Evolutionary conservation across 2,888 invertebrate genomes (phyloP).

Genomic region (Gryllus longicercus): DNA sequence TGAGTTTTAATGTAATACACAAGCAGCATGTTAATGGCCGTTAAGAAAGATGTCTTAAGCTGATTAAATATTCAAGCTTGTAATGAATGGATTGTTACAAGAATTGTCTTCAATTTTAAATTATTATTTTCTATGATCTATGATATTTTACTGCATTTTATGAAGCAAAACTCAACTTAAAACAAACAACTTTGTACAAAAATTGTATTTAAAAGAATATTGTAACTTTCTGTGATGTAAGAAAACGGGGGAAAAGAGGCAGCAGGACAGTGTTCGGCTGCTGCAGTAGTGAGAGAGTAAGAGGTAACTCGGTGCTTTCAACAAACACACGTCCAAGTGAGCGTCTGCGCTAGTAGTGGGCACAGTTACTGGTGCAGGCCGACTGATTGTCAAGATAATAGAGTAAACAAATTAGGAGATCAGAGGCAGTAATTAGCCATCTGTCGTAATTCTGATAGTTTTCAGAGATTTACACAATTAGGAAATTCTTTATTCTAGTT

Average conservation of each 20-base stretch:
- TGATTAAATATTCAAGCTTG: slow-evolving; percentile 19
- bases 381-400: slow-evolving; percentile 21
- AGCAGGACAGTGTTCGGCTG: slow-evolving; percentile 31
- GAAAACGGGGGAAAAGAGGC: slow-evolving; percentile 35
- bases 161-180: neutral
- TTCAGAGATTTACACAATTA: slow-evolving; percentile 23
- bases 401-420: slow-evolving; percentile 23
- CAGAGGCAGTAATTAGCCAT: slow-evolving; percentile 27
- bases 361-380: slow-evolving; percentile 23
- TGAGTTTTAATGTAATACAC: neutral
- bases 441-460: slow-evolving; percentile 22
- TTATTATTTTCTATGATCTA: neutral
- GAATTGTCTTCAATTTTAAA: slow-evolving; percentile 20
- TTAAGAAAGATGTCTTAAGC: neutral
- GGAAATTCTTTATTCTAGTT: slow-evolving; percentile 11
- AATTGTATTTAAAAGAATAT: slow-evolving; percentile 28
- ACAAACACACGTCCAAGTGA: slow-evolving; percentile 28
- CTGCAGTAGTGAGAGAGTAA: slow-evolving; percentile 21
- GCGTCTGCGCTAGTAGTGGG: slow-evolving; percentile 20
- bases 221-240: slow-evolving; percentile 36
- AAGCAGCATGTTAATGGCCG: neutral
- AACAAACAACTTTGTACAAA: slow-evolving; percentile 35
- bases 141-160: neutral
- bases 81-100: slow-evolving; percentile 28
- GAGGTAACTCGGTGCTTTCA: slow-evolving; percentile 25